Evolutionary conservation across 2,888 invertebrate species (phyloP).

Genomic region (Lydus trimaculatus): DNA sequence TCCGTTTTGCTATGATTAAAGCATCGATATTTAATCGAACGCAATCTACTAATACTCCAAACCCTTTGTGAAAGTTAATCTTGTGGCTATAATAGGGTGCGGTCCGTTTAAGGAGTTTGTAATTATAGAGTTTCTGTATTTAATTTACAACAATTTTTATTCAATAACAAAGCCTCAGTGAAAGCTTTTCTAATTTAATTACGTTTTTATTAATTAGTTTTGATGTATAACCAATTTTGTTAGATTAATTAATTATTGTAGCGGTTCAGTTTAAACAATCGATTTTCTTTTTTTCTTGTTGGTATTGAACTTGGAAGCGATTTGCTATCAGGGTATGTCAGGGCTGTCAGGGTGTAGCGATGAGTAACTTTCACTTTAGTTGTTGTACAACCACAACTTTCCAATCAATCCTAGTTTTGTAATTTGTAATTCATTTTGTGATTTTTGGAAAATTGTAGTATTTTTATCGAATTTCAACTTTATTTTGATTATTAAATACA

Average conservation of each 20-base stretch:
- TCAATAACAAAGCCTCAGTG: background rate
- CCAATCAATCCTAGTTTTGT: no score
- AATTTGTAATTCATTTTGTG: no score
- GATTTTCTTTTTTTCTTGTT: no score
- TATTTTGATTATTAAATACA: no score
- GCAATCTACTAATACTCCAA: background rate
- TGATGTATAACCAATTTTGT: background rate
- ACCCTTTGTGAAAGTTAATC: background rate
- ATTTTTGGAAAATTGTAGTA: no score
- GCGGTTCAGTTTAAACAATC: no score
- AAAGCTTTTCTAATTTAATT: background rate
- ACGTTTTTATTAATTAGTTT: background rate
- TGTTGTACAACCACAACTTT: no score
- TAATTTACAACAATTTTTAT: background rate
- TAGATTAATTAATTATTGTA: background rate
- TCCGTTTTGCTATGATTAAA: background rate
- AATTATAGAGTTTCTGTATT: background rate
- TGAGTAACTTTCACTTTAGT: no score
- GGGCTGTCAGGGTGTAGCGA: no score
- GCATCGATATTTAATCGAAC: background rate
- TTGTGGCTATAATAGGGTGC: background rate
- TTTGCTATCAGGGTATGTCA: no score
- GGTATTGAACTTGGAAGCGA: no score
- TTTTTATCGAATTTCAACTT: no score
- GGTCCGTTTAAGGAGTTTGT: background rate